These are phyloP conservation scores for Cheiracanthium punctorium DNA, from an alignment of 2,888 invertebrate species.

Conservation along the genomic window DNA sequence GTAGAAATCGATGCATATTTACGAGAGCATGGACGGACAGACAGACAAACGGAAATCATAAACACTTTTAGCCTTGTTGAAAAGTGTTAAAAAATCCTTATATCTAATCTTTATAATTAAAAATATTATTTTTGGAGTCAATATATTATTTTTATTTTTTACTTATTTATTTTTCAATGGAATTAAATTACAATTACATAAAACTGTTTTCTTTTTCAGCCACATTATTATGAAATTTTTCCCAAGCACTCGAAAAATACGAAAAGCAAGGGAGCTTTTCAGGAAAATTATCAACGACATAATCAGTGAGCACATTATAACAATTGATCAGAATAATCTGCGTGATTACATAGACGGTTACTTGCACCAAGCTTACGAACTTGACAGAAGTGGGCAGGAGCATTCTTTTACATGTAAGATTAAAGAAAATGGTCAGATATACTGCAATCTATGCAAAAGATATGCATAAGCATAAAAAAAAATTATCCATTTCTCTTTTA, in stretches of 20 bases:
- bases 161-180: neutral
- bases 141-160: no score
- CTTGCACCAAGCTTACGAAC: conserved; percentile 27
- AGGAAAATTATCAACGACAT: conserved; percentile 11
- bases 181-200: neutral
- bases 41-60: no score
- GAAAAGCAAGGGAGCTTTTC: neutral
- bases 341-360: conserved; percentile 47
- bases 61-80: no score
- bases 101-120: no score
- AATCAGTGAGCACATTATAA: conserved; percentile 31
- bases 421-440: no score
- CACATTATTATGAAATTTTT: conserved; percentile 3
- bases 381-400: conserved; percentile 8
- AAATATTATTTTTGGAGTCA: no score
- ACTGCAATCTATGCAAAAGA: no score
- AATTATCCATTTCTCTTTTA: no score
- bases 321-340: conserved; percentile 32
- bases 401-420: conserved; percentile 36
- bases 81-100: no score
- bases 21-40: no score
- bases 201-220: neutral
- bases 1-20: no score
- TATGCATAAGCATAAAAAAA: no score
- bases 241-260: conserved; percentile 25